Evolutionary conservation across 2,113 vertebrate species (phyloP).

Genomic region (Epinephelus moara): DNA sequence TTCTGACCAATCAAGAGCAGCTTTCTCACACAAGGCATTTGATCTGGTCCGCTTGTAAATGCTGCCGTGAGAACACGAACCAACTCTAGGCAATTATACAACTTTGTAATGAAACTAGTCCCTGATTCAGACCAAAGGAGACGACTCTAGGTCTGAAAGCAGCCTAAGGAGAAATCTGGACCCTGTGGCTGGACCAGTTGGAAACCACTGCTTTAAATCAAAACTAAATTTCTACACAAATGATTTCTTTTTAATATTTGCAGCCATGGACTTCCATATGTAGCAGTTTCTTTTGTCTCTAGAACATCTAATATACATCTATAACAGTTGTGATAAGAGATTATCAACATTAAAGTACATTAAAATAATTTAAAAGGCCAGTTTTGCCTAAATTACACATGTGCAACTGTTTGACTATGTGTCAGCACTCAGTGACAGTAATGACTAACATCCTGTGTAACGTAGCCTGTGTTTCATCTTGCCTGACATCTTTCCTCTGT

Average conservation of each 20-base stretch:
- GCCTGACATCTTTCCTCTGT: conserved; percentile 21
- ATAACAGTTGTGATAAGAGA: neutral
- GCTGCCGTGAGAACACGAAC: too few relatives aligned
- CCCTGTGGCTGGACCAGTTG: too few relatives aligned
- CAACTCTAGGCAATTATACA: too few relatives aligned
- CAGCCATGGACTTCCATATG: neutral
- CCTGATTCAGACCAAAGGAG: too few relatives aligned
- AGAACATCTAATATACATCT: neutral
- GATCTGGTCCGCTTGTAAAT: too few relatives aligned
- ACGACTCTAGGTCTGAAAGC: too few relatives aligned
- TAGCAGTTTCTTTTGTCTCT: neutral
- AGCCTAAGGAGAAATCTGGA: too few relatives aligned
- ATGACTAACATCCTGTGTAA: neutral
- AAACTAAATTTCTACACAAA: neutral
- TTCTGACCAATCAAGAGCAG: too few relatives aligned
- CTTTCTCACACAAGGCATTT: too few relatives aligned
- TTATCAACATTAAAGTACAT: neutral
- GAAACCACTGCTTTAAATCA: too few relatives aligned
- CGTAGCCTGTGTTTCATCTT: conserved; percentile 7
- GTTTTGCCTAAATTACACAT: neutral
- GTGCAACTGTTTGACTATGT: neutral
- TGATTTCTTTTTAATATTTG: neutral
- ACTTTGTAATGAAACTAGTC: too few relatives aligned
- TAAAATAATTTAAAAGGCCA: neutral
- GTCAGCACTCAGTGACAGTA: neutral